A percentile compares a stretch with the other conserved stretches of the same genome.
phyloP scores from a whole-genome alignment of 2,113 vertebrate genomes.

The Varanus komodoensis region DNA sequence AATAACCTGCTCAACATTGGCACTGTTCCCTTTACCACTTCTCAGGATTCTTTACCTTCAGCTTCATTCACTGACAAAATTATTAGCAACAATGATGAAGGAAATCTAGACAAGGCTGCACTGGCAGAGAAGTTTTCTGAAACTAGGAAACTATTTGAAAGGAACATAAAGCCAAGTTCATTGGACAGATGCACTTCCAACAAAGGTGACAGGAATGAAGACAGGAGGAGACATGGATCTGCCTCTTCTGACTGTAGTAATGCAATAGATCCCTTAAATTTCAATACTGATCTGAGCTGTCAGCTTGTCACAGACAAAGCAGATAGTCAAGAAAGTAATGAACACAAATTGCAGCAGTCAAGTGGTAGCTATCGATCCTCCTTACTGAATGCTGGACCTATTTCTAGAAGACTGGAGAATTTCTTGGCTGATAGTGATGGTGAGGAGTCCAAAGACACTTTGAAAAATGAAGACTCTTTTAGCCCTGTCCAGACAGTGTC shows the following conservation, averaged over 20 bases:
- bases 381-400: slow-evolving; percentile 88
- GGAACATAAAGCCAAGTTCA: slow-evolving; percentile 80
- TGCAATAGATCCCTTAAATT: slow-evolving; percentile 74
- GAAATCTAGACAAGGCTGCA: slow-evolving; percentile 88
- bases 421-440: slow-evolving; percentile 83
- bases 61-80: slow-evolving; percentile 78
- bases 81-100: slow-evolving; percentile 82
- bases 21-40: slow-evolving; percentile 30
- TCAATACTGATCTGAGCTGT: slow-evolving; percentile 62
- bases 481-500: slow-evolving; percentile 27
- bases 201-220: slow-evolving; percentile 76
- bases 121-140: slow-evolving; percentile 93
- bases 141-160: slow-evolving; percentile 92
- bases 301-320: slow-evolving; percentile 50
- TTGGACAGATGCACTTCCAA: slow-evolving; percentile 80
- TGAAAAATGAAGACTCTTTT: slow-evolving; percentile 40
- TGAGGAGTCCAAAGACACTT: slow-evolving; percentile 75
- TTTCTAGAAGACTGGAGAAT: slow-evolving; percentile 87
- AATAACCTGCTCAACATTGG: slow-evolving; percentile 76
- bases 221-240: slow-evolving; percentile 64
- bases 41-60: slow-evolving; percentile 65
- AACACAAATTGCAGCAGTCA: slow-evolving; percentile 64
- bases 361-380: slow-evolving; percentile 62
- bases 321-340: slow-evolving; percentile 70
- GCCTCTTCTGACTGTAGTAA: slow-evolving; percentile 63